Base-by-base conservation (phyloP, 2,113 vertebrate species). In the Euleptes europaea region DNA sequence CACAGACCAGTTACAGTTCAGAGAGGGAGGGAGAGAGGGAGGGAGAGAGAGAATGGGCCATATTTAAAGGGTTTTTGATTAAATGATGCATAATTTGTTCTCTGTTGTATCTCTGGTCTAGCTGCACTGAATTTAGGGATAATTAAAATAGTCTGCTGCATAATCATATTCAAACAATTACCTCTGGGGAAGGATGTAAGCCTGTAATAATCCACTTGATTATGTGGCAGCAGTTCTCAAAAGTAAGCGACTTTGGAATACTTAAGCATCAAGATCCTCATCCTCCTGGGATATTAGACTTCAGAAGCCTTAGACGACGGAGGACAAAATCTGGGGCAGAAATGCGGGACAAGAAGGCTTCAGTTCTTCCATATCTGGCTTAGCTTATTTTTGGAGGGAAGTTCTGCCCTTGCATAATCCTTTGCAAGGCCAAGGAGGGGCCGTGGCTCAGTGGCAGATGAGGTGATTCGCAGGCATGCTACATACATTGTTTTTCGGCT, bases 101-200 rank as follows among this genome's bases (percentile, higher is more conserved):
- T 74, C 51, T 49, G 35, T 82, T 72, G 47, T 42, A 87, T 47
- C 33, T 90, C 54, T 63, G 28, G 79, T 89, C 80, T 44, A 92
- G 74, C 11, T 88, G 71, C 54, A n/a, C 69, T 49, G 57, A 86
- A 69, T 89, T 89, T 31, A 65, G 69, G 1, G 5, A 63, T 91
- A 89, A 90, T 91, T 92, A 90, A 90, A 91, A 86, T 49, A 85
- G 79, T 66, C 90, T 88, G 38, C 63, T 42, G 66, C 19, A 85
- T 71, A 79, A 80, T 84, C 81, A 77, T 82, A 90, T 72, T 89
- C 72, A 80, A 87, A 88, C 84, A 90, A 51, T 92, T 90, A 84
- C 76, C 57, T 92, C 80, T 82, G 90, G 69, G 85, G 88, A 66
- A 15, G 47, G 63, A 81, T 38, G 66, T 70, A 88, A 91, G 4